Evolutionary conservation across 2,797 vertebrate genomes (phyloP), one percentile per base, ranked within the genome.

Genomic region (Cercopithecus neglectus): DNA sequence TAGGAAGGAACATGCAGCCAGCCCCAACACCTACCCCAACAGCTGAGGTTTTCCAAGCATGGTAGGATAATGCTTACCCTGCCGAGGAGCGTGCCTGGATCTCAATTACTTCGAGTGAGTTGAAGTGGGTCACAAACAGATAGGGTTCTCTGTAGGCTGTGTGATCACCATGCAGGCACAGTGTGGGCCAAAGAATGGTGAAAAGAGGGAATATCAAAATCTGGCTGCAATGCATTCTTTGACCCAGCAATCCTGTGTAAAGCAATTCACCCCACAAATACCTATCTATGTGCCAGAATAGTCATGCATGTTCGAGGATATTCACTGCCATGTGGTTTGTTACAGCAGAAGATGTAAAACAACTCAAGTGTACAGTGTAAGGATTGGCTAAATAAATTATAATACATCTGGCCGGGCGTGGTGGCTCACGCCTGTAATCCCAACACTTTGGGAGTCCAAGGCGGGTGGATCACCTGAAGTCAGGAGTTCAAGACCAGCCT

Each of bases 61-160:
- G 11, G 64, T 26, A 64, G 92, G 55, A 28, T 85, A 90, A 26
- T 44, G 96, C 99, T 99, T 98, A 99, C 99, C 99, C 99, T 26
- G 99, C 98, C 88, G 99, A 99, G 97, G 99, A 99, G 48, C 99
- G 99, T 91, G 99, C 99, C 98, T 99, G 99, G 98, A 99, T 99
- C 98, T 99, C 99, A 19, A 99, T 99, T 79, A 99, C 99, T 97
- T 99, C 99, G 92, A 99, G 99, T 96, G 99, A 99, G 98, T 99
- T 99, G 99, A 99, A 99, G 98, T 99, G 99, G 93, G 99, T 99
- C 99, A 99, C 99, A 97, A 99, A 99, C 97, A 99, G 98, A 97
- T 99, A 99, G 5, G 99, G 99, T 93, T 99, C 99, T 98, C 99
- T 99, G 97, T 99, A 99, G 97, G 99, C 99, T 99, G 98, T 2